A percentile compares a stretch with the other conserved stretches of the same genome.
phyloP scores from a whole-genome alignment of 2,797 vertebrate genomes.

The Lagorchestes hirsutus region DNA sequence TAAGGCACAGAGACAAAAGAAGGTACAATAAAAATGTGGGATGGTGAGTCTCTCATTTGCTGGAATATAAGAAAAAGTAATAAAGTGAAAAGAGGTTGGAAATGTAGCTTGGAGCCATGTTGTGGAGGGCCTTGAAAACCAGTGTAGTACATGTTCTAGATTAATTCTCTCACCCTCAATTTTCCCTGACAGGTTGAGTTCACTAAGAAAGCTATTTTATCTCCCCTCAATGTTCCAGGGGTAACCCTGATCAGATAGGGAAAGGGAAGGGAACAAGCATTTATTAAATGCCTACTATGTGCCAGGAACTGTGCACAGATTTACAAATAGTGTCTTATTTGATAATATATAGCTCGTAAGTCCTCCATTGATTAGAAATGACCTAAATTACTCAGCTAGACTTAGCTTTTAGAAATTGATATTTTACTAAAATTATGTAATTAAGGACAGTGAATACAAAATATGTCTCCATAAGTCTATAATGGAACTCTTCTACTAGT shows the following conservation, averaged over 20 bases:
- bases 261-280: not conserved
- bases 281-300: not conserved
- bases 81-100: not conserved
- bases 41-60: not conserved
- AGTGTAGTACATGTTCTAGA: not conserved
- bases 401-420: not conserved
- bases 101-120: not conserved
- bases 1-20: not conserved
- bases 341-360: not conserved
- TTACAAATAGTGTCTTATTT: not conserved
- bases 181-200: not conserved
- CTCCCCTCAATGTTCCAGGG: not conserved
- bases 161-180: not conserved
- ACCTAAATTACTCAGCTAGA: not conserved
- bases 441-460: not conserved
- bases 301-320: not conserved
- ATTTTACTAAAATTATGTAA: not conserved
- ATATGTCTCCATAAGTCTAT: not conserved
- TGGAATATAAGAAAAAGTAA: not conserved
- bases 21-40: not conserved
- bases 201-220: not conserved
- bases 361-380: not conserved
- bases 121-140: not conserved
- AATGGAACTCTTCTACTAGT: not conserved
- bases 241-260: not conserved